Base-by-base conservation (phyloP, 2,113 vertebrate genomes). In the Prolemur simus region DNA sequence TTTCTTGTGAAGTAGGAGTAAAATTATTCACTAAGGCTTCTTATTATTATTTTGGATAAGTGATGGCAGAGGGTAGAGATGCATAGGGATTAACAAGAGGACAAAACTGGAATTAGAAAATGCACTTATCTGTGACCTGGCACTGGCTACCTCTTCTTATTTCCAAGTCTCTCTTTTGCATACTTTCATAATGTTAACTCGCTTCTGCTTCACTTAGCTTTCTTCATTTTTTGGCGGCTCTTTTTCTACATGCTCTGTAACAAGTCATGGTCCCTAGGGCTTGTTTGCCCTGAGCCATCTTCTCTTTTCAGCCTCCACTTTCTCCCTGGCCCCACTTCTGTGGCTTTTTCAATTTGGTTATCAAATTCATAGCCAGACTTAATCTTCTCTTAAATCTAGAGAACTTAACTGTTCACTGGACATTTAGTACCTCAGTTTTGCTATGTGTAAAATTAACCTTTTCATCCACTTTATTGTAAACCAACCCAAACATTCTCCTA, bases 351-450 rank as follows among this genome's bases (percentile, higher is more conserved):
- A 60, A 18, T 88, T 45, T 85, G 37, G 49, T 45, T 69, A 39
- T 45, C 18, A 78, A 42, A 77, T 52, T 89, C 58, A 97, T 42
- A 82, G 32, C 7, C 39, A 96, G 74, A n/a, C 45, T 42, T 64
- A 20, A n/a, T 34, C 64, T 78, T 21, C 58, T 83, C 76, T 76
- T 89, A 49, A 83, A 37, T 95, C 37, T 49, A 63, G 60, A 81
- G 29, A 37, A 37, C 74, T 85, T 63, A 77, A 23, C 12, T 60
- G 6, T 56, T 45, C 6, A 45, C 27, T 84, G 17, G 15, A 90
- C 42, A 83, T 84, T 60, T 66, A 74, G 27, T 80, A 58, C 29
- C 23, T 84, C 32, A 81, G 69, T 18, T 94, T 84, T 8, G 0
- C 49, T 69, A 6, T 12, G 5, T 37, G 17, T 69, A 71, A 68